A percentile compares a stretch with the other conserved stretches of the same genome.
phyloP scores from a whole-genome alignment of 2,113 vertebrate genomes.

The Istiophorus platypterus region DNA sequence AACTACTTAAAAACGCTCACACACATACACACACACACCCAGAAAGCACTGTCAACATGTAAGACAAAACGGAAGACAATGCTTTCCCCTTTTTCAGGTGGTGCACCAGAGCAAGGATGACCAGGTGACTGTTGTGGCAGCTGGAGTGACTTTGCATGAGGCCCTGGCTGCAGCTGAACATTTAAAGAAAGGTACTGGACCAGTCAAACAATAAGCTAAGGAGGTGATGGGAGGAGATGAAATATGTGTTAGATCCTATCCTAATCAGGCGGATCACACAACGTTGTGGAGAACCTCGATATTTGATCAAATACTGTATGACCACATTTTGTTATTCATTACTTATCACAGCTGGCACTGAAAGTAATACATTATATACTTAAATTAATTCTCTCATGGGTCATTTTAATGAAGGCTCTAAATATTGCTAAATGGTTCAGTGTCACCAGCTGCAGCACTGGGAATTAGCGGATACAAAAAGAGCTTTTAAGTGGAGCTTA shows the following conservation, averaged over 20 bases:
- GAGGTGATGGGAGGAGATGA: too few relatives aligned
- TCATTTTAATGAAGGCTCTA: neutral
- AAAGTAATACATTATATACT: neutral
- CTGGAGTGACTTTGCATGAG: constrained; percentile 94
- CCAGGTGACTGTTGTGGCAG: constrained; percentile 93
- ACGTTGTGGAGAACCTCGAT: too few relatives aligned
- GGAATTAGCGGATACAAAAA: neutral
- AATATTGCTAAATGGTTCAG: neutral
- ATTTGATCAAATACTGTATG: too few relatives aligned
- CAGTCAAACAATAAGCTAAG: neutral
- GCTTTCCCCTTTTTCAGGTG: constrained; percentile 81
- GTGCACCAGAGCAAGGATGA: constrained; percentile 93
- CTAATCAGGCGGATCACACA: too few relatives aligned
- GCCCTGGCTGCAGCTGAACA: constrained; percentile 92
- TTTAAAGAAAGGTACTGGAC: constrained; percentile 90
- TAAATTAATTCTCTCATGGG: neutral
- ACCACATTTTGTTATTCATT: too few relatives aligned
- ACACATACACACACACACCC: too few relatives aligned
- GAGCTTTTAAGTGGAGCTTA: neutral
- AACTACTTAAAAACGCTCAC: too few relatives aligned
- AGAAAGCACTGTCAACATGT: neutral
- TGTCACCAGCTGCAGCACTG: neutral
- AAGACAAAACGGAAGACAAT: neutral
- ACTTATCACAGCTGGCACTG: too few relatives aligned
- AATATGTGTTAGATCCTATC: too few relatives aligned